phyloP scores from a whole-genome alignment of 2,797 vertebrate species.

The Potorous gilbertii region DNA sequence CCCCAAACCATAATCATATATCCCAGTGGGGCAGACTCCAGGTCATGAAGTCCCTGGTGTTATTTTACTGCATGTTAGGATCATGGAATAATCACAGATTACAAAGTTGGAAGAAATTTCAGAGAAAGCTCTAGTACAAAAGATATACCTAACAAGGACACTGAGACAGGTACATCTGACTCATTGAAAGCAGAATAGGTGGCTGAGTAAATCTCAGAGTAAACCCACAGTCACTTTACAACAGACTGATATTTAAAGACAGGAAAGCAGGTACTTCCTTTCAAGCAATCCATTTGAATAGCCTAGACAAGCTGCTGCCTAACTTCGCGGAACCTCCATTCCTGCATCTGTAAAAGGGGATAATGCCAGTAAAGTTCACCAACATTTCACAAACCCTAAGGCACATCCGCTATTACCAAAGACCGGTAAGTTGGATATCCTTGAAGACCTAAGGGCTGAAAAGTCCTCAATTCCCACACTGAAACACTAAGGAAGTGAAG shows the following conservation, averaged over 20 bases:
- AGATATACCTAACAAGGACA: background rate
- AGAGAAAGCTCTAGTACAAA: background rate
- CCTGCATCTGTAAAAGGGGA: background rate
- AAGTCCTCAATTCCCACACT: background rate
- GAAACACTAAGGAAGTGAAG: background rate
- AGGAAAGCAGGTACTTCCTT: background rate
- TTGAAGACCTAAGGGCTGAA: background rate
- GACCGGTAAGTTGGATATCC: background rate
- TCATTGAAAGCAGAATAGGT: slow-evolving; percentile 13
- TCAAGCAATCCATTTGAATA: background rate
- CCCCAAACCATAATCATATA: background rate
- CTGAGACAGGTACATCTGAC: background rate
- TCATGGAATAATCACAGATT: background rate
- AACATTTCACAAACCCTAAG: background rate
- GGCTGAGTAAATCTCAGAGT: background rate
- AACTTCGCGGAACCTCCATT: background rate
- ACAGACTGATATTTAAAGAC: background rate
- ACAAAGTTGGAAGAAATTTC: background rate
- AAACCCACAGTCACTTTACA: background rate
- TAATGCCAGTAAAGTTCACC: background rate
- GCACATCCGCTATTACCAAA: background rate
- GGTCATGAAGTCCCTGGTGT: background rate
- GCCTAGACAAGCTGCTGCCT: background rate
- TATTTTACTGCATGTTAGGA: background rate
- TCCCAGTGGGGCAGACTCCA: background rate